Percentiles rank a stretch among this genome's conserved stretches.
phyloP scores from a whole-genome alignment of 64 coral and sea anemone genomes.

The Montipora efflorescens region DNA sequence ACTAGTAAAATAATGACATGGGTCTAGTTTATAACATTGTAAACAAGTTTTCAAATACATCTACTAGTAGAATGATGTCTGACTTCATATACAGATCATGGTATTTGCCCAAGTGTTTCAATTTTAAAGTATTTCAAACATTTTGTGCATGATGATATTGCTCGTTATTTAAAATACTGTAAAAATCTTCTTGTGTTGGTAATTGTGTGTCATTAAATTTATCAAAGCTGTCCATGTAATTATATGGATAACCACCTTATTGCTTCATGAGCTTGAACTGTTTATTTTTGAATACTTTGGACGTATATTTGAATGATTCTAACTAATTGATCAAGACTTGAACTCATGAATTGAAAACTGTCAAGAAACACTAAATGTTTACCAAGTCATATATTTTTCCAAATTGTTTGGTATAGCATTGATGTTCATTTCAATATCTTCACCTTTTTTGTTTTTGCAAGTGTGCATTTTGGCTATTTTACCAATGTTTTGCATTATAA shows the following conservation, averaged over 20 bases:
- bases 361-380: background rate
- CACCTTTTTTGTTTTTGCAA: no score
- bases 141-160: conserved; percentile 2
- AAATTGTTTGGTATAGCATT: background rate
- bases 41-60: conserved; percentile 5
- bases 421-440: background rate
- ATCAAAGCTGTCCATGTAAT: background rate
- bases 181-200: background rate
- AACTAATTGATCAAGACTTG: background rate
- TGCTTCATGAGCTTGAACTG: background rate
- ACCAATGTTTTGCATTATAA: conserved; percentile 11
- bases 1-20: background rate
- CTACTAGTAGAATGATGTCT: background rate
- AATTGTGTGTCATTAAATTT: background rate
- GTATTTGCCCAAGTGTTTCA: background rate
- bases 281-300: background rate
- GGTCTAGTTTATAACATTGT: conserved; percentile 8
- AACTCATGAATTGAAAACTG: background rate
- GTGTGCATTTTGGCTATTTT: background rate
- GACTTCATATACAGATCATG: conserved; percentile 6
- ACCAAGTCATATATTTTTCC: background rate
- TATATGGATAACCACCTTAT: background rate
- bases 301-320: background rate
- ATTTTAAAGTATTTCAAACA: background rate
- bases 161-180: background rate